Evolutionary conservation across 2,888 invertebrate species (phyloP).

Genomic region (Andricus curvator): DNA sequence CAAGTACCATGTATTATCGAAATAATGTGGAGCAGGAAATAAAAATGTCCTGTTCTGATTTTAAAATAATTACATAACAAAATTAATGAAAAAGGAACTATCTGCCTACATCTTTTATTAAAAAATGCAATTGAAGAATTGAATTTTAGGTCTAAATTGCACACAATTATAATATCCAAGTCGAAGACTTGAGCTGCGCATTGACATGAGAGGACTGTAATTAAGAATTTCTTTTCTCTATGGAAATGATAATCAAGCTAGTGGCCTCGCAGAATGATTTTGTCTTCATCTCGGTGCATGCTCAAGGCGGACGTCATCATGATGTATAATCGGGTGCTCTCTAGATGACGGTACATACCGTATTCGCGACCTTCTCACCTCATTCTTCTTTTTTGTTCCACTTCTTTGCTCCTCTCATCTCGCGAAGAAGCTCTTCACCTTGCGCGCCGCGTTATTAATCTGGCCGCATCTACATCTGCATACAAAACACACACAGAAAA

Average conservation of each 20-base stretch:
- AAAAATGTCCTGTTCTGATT: background rate
- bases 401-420: conserved; percentile 40
- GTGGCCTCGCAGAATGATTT: conserved; percentile 13
- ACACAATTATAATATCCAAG: conserved; percentile 17
- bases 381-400: conserved; percentile 34
- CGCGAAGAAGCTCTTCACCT: conserved; percentile 40
- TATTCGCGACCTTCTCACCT: conserved; percentile 23
- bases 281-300: conserved; percentile 19
- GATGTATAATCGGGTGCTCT: conserved; percentile 7
- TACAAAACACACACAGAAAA: background rate
- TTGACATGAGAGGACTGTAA: background rate
- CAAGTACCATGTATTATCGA: background rate
- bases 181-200: background rate
- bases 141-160: conserved; percentile 6
- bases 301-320: conserved; percentile 29
- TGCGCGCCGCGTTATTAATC: conserved; percentile 55
- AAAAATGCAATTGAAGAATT: background rate
- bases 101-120: too few relatives aligned
- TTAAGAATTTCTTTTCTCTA: conserved; percentile 20
- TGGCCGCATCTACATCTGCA: conserved; percentile 46
- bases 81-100: too few relatives aligned
- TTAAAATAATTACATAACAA: too few relatives aligned
- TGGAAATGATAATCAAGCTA: conserved; percentile 20
- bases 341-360: conserved; percentile 16
- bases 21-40: background rate